Percentiles rank a stretch among this genome's conserved stretches.
Conservation (phyloP, 2,113 vertebrate species). For the Limnothrissa miodon region DNA sequence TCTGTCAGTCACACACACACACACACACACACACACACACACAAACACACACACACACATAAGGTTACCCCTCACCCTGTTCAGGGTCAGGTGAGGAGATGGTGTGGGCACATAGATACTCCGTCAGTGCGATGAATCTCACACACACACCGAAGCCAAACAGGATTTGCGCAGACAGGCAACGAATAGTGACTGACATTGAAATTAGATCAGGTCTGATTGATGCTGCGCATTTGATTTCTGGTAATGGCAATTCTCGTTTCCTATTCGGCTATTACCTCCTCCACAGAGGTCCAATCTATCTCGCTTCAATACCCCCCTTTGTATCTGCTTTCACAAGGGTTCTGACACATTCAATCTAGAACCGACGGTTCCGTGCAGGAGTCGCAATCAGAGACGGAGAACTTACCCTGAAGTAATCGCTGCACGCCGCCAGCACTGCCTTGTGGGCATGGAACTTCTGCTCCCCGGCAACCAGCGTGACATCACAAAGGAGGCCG, state of each 20-base stretch:
- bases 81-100: too few relatives aligned
- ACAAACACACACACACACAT: too few relatives aligned
- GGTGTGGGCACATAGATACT: not conserved
- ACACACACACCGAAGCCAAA: not conserved
- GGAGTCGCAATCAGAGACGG: not conserved
- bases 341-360: not conserved
- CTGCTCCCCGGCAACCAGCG: constrained; percentile 91
- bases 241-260: not conserved
- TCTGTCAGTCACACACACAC: too few relatives aligned
- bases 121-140: not conserved
- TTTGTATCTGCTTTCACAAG: not conserved
- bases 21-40: too few relatives aligned
- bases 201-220: constrained; percentile 8
- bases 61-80: too few relatives aligned
- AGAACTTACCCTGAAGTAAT: constrained; percentile 92
- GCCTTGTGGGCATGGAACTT: constrained; percentile 97
- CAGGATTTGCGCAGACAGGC: not conserved
- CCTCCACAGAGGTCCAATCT: not conserved
- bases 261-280: not conserved
- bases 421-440: constrained; percentile 93
- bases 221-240: not conserved
- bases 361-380: not conserved
- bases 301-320: not conserved
- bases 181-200: not conserved
- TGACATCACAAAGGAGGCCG: constrained; percentile 92